These are phyloP conservation scores for Papio anubis DNA, from an alignment of 2,113 vertebrate species.

Conservation along the genomic window DNA sequence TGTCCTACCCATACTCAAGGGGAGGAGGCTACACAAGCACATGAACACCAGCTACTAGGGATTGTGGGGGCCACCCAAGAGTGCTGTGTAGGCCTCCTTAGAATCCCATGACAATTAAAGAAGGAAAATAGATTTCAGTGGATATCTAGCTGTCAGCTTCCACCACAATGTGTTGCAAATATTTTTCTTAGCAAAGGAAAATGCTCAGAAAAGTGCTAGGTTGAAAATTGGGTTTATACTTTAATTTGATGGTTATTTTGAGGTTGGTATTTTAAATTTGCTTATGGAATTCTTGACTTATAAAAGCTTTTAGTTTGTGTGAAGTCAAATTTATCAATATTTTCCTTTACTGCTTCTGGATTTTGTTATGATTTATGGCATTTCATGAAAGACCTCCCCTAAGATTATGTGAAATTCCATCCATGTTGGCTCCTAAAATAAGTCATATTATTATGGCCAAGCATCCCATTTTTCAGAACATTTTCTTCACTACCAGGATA, in stretches of 20 bases:
- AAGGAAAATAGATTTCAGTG: neutral
- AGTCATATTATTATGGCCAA: neutral
- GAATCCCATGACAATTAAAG: neutral
- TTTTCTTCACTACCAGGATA: neutral
- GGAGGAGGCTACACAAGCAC: neutral
- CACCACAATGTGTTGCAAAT: neutral
- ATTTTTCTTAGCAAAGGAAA: neutral
- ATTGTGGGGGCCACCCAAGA: neutral
- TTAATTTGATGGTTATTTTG: neutral
- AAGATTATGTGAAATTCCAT: neutral
- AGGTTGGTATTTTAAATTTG: neutral
- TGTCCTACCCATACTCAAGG: neutral
- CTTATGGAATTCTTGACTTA: neutral
- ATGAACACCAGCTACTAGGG: rapidly evolving
- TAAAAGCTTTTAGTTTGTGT: neutral
- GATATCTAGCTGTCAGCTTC: neutral
- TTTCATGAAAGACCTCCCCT: neutral
- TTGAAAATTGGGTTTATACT: neutral
- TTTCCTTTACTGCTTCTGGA: neutral
- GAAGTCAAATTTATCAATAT: neutral
- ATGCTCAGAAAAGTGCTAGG: neutral
- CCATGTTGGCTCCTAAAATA: neutral
- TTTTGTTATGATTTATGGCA: neutral
- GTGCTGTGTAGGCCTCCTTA: neutral
- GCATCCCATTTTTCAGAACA: neutral